Conservation (phyloP, 2,888 invertebrate genomes). For the Erebia ligea region DNA sequence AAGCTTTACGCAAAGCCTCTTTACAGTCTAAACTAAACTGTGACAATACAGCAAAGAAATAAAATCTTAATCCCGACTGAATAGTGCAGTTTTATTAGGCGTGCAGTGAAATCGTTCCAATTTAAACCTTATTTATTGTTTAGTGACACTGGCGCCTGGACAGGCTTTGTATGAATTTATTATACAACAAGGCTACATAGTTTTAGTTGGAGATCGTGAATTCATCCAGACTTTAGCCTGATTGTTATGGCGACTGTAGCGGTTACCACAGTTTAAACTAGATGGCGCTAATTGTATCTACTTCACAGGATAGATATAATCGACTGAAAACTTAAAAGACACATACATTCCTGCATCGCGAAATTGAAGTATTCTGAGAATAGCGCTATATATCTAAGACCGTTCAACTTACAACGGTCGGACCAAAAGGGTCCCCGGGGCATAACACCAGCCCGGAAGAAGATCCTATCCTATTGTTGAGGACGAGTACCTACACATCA, state of each 20-base stretch:
- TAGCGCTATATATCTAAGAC: no score
- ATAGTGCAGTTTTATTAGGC: constrained; percentile 23
- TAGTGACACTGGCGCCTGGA: neutral
- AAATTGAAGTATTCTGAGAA: no score
- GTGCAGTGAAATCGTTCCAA: constrained; percentile 18
- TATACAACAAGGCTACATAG: neutral
- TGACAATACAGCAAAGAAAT: constrained; percentile 3
- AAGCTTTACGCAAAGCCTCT: constrained; percentile 1
- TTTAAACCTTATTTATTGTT: constrained; percentile 23
- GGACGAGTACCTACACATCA: no score
- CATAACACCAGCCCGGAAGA: no score
- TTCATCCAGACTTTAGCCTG: neutral
- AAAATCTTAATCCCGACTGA: constrained; percentile 18
- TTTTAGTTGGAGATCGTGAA: neutral
- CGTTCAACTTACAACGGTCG: no score
- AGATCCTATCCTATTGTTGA: no score
- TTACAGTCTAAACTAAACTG: neutral
- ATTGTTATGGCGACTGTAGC: neutral
- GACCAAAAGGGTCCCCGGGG: no score
- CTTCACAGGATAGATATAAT: no score
- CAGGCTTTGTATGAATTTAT: constrained; percentile 13
- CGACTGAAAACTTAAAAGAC: no score
- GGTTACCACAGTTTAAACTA: neutral
- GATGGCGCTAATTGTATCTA: no score
- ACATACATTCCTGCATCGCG: no score